Evolutionary conservation across 2,797 vertebrate species (phyloP).

Genomic region (Glyptemys insculpta): DNA sequence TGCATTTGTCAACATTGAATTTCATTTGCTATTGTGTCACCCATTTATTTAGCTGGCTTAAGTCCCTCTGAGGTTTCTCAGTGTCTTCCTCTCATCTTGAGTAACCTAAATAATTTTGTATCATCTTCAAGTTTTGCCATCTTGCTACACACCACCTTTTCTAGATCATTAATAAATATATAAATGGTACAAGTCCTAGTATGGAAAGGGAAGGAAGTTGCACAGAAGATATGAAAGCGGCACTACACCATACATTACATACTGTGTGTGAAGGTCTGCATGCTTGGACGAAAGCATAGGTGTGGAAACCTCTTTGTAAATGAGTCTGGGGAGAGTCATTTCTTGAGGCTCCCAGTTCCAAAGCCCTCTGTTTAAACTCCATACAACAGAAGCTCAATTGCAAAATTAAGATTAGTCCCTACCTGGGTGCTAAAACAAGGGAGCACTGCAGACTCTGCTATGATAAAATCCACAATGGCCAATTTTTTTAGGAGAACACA

Average conservation of each 20-base stretch:
- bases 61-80: neutral
- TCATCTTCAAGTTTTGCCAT: neutral
- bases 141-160: neutral
- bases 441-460: neutral
- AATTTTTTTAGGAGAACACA: neutral
- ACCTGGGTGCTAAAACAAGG: neutral
- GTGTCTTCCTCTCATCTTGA: neutral
- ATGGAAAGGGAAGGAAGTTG: neutral
- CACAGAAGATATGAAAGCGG: neutral
- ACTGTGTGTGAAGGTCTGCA: fast-evolving
- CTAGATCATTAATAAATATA: neutral
- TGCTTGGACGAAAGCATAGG: neutral
- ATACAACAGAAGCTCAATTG: neutral
- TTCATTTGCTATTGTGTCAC: neutral
- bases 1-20: neutral
- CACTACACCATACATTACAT: neutral
- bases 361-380: neutral
- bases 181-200: neutral
- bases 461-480: conserved; percentile 5
- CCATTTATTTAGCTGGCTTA: neutral
- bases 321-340: neutral
- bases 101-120: neutral
- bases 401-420: conserved; percentile 25
- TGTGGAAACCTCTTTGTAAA: neutral
- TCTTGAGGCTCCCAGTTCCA: neutral